A percentile compares a stretch with the other conserved stretches of the same genome.
These are phyloP conservation scores for Malacoctenus gilli DNA, from an alignment of 2,797 vertebrate genomes.

Conservation along the genomic window DNA sequence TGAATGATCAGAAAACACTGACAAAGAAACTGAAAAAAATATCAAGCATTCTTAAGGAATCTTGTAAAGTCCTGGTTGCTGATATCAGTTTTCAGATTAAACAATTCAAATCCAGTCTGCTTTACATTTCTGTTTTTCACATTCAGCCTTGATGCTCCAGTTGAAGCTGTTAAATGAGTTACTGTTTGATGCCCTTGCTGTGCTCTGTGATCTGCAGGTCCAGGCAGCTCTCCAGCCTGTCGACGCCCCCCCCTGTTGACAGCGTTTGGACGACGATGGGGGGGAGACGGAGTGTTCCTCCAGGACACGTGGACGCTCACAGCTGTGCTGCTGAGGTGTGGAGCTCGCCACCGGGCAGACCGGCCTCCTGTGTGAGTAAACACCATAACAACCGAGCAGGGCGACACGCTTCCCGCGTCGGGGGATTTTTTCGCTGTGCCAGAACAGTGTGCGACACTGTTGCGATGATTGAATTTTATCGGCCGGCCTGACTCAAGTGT, in stretches of 20 bases:
- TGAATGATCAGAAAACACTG: neutral
- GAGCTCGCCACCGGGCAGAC: conserved; percentile 51
- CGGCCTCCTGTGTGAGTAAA: conserved; percentile 65
- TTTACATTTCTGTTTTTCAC: too few species aligned
- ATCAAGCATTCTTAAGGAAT: too few species aligned
- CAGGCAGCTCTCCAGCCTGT: conserved; percentile 34
- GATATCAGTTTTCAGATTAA: neutral
- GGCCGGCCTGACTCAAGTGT: conserved; percentile 33
- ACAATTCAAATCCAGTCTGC: too few species aligned
- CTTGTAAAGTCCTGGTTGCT: neutral
- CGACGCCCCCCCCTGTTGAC: conserved; percentile 34
- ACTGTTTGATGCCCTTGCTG: too few species aligned
- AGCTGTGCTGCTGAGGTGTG: conserved; percentile 55
- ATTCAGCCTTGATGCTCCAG: too few species aligned
- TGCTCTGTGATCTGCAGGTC: conserved; percentile 39
- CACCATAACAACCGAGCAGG: conserved; percentile 60
- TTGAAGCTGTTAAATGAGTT: conserved; percentile 44
- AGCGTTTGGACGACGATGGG: conserved; percentile 48
- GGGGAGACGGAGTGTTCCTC: conserved; percentile 45
- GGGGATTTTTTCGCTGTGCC: conserved; percentile 47
- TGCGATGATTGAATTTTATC: conserved; percentile 57
- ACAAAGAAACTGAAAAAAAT: neutral
- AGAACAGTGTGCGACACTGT: conserved; percentile 63
- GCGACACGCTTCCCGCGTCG: conserved; percentile 40
- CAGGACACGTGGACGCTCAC: too few species aligned